Base-by-base conservation (phyloP, 1,140 invertebrate genomes). In the Eurosta solidaginis region DNA sequence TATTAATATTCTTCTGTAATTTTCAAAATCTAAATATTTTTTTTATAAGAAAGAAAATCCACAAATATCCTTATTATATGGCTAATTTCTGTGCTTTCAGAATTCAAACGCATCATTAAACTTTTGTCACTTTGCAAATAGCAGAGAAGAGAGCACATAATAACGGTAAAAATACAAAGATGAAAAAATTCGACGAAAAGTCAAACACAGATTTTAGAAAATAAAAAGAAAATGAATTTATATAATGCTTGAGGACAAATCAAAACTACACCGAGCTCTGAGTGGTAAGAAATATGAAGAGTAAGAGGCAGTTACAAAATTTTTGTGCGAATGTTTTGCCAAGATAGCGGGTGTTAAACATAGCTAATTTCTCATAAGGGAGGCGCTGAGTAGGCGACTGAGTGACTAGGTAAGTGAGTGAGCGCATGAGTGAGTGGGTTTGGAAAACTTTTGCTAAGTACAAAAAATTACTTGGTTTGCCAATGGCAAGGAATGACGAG, bases 91-190 rank as follows among this genome's bases (percentile, higher is more conserved):
- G 33, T 40, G n/a, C 33, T 68, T 68, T n/a, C 33, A 29, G 59
- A 68, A 68, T 81, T 84, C 83, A 82, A 85, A 79, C 81, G 83
- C 83, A 84, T 84, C 83, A 84, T 84, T 84, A 85, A 85, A 83
- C 83, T 84, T 84, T 84, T 83, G 83, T 82, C 83, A 83, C 79
- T 78, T 82, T 76, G 59, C 79, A 78, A 75, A 78, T 78, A 74
- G 47, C 77, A 45, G 36, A 44, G 76, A 49, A n/a, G n/a, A 40
- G n/a, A 4, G n/a, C 36, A 68, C 36, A 40, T 40, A 68, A 68
- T 68, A 68, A 68, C 22, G n/a, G 12, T 40, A 12, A 68, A 52
- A 74, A 47, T 44, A 73, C 27, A 79, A 77, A 79, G 81, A 80
- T 80, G 44, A 27, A 78, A 78, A 81, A 78, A 81, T 79, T 80